phyloP scores from a whole-genome alignment of 2,888 invertebrate species.

The Metallyticus violacea region DNA sequence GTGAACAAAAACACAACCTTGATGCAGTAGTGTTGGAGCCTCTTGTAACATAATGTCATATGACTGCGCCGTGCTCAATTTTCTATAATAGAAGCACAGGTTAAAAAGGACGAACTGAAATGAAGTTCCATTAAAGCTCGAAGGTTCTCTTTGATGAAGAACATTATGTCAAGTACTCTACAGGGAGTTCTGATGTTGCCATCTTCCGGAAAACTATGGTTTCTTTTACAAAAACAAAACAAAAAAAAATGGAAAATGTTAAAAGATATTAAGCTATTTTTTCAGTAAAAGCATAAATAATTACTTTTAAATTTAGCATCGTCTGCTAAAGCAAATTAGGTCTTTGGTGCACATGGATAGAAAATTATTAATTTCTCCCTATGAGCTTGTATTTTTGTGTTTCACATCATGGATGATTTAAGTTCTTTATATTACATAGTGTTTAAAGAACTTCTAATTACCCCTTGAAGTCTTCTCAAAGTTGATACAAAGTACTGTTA shows the following conservation, averaged over 20 bases:
- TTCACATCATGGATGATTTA: too few species aligned
- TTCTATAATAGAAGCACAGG: not conserved
- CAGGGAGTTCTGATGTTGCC: not conserved
- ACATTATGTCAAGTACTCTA: not conserved
- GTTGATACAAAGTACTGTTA: too few species aligned
- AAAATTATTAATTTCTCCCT: too few species aligned
- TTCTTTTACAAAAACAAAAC: too few species aligned
- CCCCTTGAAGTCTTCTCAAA: too few species aligned
- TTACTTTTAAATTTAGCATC: too few species aligned
- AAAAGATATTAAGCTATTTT: not conserved
- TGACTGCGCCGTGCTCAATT: not conserved
- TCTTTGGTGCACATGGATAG: too few species aligned
- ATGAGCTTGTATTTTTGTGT: too few species aligned
- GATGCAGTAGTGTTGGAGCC: not conserved
- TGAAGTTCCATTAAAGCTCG: not conserved
- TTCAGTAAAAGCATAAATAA: not conserved
- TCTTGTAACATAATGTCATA: not conserved
- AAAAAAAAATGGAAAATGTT: not conserved
- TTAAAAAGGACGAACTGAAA: not conserved
- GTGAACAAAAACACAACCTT: not conserved
- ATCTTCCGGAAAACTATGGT: too few species aligned
- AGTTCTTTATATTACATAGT: too few species aligned
- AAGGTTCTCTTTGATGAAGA: not conserved
- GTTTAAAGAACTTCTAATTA: too few species aligned
- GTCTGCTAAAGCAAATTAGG: too few species aligned